Conservation (phyloP, 2,888 invertebrate genomes). For the Ornithoptera priamus region DNA sequence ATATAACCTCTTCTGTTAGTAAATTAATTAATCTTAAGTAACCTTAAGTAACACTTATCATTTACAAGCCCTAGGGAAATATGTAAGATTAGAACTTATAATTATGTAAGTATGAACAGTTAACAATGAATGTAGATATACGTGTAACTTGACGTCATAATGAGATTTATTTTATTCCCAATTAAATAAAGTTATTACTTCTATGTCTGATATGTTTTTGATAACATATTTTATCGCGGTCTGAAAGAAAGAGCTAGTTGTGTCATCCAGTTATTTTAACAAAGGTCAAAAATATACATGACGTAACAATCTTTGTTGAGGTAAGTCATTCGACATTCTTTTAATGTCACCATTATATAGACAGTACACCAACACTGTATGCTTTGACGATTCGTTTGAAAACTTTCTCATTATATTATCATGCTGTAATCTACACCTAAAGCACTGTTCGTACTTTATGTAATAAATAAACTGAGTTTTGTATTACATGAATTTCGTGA, state of each 20-base stretch:
- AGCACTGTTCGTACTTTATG: constrained; percentile 10
- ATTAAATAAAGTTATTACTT: background rate
- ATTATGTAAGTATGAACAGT: background rate
- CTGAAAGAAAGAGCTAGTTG: background rate
- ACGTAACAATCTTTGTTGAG: background rate
- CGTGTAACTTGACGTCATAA: background rate
- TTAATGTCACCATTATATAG: background rate
- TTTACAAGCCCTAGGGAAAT: background rate
- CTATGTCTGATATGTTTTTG: background rate
- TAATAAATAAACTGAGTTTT: constrained; percentile 22
- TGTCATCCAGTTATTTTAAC: background rate
- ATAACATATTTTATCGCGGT: background rate
- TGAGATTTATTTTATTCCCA: background rate
- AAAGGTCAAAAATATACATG: background rate
- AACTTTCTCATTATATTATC: background rate
- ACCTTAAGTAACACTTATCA: background rate
- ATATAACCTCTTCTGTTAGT: background rate
- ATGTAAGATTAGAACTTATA: background rate
- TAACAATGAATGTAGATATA: background rate
- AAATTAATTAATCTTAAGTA: too few relatives aligned
- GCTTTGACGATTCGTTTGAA: background rate
- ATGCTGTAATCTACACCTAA: background rate
- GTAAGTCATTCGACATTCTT: background rate
- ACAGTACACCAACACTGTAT: background rate
- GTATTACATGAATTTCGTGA: constrained; percentile 22